Conservation (phyloP, 2,888 invertebrate genomes). For the Drosophila rubida region DNA sequence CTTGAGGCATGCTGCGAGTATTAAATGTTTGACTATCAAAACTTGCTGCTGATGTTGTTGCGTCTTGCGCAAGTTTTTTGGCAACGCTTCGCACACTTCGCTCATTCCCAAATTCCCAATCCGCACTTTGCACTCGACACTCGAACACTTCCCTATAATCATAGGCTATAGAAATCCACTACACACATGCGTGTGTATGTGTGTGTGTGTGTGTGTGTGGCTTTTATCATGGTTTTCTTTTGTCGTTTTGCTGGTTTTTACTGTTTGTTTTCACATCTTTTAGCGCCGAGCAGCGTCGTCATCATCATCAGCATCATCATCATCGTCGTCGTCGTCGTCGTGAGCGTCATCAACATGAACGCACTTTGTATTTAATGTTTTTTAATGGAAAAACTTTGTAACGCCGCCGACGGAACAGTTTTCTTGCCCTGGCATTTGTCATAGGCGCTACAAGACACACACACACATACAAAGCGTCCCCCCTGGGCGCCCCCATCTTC, state of each 20-base stretch:
- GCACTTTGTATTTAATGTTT: conserved; percentile 71
- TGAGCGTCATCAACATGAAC: conserved; percentile 40
- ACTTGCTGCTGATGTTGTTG: conserved; percentile 27
- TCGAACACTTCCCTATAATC: not conserved
- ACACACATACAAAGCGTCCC: no score
- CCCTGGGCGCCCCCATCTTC: no score
- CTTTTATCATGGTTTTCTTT: conserved; percentile 39
- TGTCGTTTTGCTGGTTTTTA: conserved; percentile 50
- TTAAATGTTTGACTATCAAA: conserved; percentile 24
- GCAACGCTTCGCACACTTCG: conserved; percentile 2
- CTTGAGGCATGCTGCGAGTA: not conserved
- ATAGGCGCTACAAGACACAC: conserved; percentile 49
- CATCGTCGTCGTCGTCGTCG: conserved; percentile 9
- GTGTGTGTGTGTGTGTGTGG: conserved; percentile 18
- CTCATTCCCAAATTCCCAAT: not conserved
- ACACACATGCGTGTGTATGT: conserved; percentile 1
- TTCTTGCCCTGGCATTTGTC: conserved; percentile 57
- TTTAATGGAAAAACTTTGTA: conserved; percentile 72
- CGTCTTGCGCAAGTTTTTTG: conserved; percentile 26
- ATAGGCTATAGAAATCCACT: conserved; percentile 6
- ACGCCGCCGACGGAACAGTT: conserved; percentile 54
- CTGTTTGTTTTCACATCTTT: conserved; percentile 56
- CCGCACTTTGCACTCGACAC: not conserved
- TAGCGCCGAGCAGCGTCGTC: conserved; percentile 19
- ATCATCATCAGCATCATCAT: conserved; percentile 25